These are phyloP conservation scores for Leptinotarsa juncta DNA, from an alignment of 2,888 invertebrate genomes.

Conservation along the genomic window DNA sequence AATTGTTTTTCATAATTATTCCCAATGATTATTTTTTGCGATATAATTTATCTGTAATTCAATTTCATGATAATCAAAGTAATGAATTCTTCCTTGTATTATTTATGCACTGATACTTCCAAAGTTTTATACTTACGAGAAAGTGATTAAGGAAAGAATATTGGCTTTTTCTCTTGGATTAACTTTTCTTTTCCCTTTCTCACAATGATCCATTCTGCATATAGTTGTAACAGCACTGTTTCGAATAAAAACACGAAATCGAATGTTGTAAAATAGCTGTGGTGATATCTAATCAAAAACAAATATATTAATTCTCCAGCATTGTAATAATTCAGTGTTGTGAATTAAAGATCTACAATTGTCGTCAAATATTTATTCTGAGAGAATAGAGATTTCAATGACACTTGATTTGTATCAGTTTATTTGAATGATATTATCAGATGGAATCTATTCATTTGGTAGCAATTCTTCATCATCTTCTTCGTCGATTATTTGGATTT, in stretches of 20 bases:
- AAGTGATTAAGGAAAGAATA: constrained; percentile 69
- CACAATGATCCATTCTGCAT: constrained; percentile 68
- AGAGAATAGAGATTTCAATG: constrained; percentile 27
- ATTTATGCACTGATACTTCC: constrained; percentile 63
- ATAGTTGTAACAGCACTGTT: background rate
- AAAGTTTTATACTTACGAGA: constrained; percentile 76
- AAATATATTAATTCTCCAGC: background rate
- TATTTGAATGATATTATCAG: no score
- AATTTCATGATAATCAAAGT: no score
- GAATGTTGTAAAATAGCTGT: constrained; percentile 6
- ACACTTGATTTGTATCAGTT: constrained; percentile 54
- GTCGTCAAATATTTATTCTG: constrained; percentile 5
- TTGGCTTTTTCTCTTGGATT: constrained; percentile 75
- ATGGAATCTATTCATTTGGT: no score
- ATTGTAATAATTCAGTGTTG: background rate
- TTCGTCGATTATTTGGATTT: no score
- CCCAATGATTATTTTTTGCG: no score
- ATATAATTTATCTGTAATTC: no score
- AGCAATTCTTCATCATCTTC: no score
- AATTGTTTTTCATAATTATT: no score
- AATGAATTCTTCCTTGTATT: no score
- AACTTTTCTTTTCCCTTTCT: constrained; percentile 67
- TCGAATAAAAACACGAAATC: background rate
- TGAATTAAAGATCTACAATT: background rate
- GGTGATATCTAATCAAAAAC: constrained; percentile 3